Conservation (phyloP, 2,113 vertebrate genomes). For the Diadophis punctatus region DNA sequence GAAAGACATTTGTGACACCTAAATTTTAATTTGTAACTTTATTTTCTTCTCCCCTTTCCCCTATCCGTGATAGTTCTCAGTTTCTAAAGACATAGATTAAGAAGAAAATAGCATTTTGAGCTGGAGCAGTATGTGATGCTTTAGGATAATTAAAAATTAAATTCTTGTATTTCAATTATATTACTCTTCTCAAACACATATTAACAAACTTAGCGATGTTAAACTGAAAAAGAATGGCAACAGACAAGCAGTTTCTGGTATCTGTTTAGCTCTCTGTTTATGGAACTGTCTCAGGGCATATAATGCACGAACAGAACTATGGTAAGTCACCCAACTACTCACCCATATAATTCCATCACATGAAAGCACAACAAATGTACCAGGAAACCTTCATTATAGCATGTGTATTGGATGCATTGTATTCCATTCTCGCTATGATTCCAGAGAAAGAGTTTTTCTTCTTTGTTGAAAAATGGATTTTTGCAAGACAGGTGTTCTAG, state of each 20-base stretch:
- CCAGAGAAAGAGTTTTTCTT: background rate
- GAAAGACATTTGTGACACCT: background rate
- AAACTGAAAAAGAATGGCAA: background rate
- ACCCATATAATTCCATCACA: background rate
- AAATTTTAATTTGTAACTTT: background rate
- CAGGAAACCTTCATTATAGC: background rate
- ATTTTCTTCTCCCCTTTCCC: background rate
- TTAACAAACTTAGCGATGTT: background rate
- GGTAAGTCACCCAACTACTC: background rate
- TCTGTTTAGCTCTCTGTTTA: background rate
- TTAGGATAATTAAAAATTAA: background rate
- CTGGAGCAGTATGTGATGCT: background rate
- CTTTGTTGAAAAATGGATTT: background rate
- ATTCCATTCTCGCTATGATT: background rate
- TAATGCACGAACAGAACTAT: background rate
- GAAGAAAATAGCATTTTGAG: background rate
- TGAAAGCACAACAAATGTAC: background rate
- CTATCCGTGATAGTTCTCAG: background rate
- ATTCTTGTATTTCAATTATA: background rate
- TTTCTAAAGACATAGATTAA: background rate
- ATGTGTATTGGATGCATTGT: background rate
- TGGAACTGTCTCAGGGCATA: background rate
- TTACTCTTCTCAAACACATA: background rate
- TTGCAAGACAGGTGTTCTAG: background rate
- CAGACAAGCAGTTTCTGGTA: background rate